Base-by-base conservation (phyloP, 2,113 vertebrate species). In the Eulemur macaco region DNA sequence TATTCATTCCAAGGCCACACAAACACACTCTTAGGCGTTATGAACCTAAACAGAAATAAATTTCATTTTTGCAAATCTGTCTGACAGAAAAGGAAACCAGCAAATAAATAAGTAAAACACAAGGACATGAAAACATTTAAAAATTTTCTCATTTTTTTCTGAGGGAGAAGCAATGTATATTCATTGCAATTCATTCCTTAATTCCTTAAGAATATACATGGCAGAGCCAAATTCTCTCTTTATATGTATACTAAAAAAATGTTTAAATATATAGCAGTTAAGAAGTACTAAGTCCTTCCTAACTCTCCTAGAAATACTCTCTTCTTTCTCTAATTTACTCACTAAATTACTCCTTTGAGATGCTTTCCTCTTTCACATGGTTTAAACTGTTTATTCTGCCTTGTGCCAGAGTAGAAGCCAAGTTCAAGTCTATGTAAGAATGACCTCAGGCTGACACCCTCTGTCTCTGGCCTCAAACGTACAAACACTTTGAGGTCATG, bases 1-100 rank as follows among this genome's bases (percentile, higher is more conserved):
- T 93, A 96, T 95, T 97, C 69, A 97, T 96, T 96, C 89, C 74
- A 96, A 94, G 87, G 92, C 89, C 97, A 95, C 74, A 97, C 90
- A 96, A 91, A 97, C n/a, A 97, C 37, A 80, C n/a, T 93, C 95
- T 96, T 97, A 52, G 78, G 96, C 88, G 60, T 97, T 96, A 97
- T 92, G 85, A 94, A 95, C 84, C 63, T 96, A 93, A 93, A 68
- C 42, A 63, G 66, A 86, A 95, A 74, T 31, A 50, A 13, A 56
- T 92, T 27, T 85, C 31, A 82, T 42, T 93, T 94, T 50, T 81
- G 11, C 58, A 90, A 96, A 69, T 8, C 3, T 69, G 15, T 71
- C 20, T 90, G 52, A 74, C 81, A 90, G 45, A n/a, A 96, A 91
- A 96, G 23, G 20, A 95, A 91, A 81, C n/a, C 47, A 52, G 63